Conservation (phyloP, 2,797 vertebrate genomes). For the Sebastes kiyomatsui region DNA sequence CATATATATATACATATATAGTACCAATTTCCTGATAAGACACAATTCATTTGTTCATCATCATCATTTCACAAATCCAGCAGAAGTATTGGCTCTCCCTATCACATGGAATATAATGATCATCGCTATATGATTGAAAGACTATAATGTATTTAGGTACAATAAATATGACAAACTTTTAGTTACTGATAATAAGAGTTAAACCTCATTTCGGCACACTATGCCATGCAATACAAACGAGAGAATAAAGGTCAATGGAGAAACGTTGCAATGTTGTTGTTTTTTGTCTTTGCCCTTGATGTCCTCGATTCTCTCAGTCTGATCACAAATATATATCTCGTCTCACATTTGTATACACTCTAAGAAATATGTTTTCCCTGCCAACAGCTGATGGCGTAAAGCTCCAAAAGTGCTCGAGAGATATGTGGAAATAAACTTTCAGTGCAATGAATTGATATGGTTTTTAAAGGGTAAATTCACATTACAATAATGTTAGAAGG, state of each 20-base stretch:
- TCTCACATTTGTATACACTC: slow-evolving; percentile 18
- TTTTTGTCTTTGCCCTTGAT: background rate
- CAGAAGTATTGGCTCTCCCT: slow-evolving; percentile 44
- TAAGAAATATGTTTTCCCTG: slow-evolving; percentile 22
- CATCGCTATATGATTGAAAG: slow-evolving; percentile 46
- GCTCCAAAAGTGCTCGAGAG: slow-evolving; percentile 45
- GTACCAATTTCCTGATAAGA: slow-evolving; percentile 28
- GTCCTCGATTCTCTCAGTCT: background rate
- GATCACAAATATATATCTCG: slow-evolving; percentile 19
- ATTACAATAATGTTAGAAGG: background rate
- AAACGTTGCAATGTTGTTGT: slow-evolving; percentile 18
- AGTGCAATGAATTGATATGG: slow-evolving; percentile 54
- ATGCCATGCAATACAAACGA: slow-evolving; percentile 52
- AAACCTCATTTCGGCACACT: slow-evolving; percentile 48
- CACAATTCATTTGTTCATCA: background rate
- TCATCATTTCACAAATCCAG: slow-evolving; percentile 26
- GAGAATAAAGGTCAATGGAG: slow-evolving; percentile 34
- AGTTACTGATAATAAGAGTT: slow-evolving; percentile 34
- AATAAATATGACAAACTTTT: slow-evolving; percentile 50
- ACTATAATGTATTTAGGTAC: slow-evolving; percentile 31
- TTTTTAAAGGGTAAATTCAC: slow-evolving; percentile 44
- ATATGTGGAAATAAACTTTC: slow-evolving; percentile 24
- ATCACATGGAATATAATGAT: slow-evolving; percentile 40
- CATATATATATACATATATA: slow-evolving; percentile 54
- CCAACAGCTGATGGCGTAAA: slow-evolving; percentile 29